Conservation (phyloP, 2,113 vertebrate genomes). For the Cygnus atratus region DNA sequence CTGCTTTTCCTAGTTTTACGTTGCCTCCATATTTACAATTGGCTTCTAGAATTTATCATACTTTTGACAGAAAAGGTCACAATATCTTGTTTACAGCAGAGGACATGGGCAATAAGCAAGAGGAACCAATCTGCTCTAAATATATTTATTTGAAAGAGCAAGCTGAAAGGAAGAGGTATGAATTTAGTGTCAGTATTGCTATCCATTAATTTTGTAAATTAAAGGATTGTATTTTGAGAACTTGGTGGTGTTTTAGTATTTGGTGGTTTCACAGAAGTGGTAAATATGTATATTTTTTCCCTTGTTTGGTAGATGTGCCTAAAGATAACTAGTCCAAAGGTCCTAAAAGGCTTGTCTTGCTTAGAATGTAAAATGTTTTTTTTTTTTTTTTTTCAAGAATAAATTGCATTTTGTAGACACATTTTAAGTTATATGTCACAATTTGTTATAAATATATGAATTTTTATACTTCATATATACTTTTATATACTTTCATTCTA, state of each 20-base stretch:
- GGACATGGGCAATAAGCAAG: constrained; percentile 9
- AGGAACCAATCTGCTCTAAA: background rate
- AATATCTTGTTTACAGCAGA: background rate
- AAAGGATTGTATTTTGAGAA: background rate
- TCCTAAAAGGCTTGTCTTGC: background rate
- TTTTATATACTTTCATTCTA: too few species aligned
- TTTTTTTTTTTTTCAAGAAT: background rate
- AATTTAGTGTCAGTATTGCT: background rate
- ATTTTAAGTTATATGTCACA: background rate
- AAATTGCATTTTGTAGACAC: background rate
- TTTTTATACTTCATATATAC: background rate
- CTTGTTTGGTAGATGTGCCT: background rate
- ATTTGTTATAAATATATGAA: background rate
- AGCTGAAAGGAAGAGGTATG: constrained; percentile 39
- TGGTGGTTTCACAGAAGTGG: background rate
- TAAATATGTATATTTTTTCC: background rate
- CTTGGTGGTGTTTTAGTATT: background rate
- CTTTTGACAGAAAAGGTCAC: constrained; percentile 53
- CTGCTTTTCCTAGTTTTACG: constrained; percentile 36
- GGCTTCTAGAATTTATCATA: constrained; percentile 72
- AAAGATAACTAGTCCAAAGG: background rate
- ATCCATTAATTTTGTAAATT: background rate
- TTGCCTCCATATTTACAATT: constrained; percentile 69
- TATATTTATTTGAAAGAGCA: background rate
- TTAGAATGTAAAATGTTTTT: background rate